phyloP scores from a whole-genome alignment of 2,113 vertebrate genomes.

The Eulemur macaco region DNA sequence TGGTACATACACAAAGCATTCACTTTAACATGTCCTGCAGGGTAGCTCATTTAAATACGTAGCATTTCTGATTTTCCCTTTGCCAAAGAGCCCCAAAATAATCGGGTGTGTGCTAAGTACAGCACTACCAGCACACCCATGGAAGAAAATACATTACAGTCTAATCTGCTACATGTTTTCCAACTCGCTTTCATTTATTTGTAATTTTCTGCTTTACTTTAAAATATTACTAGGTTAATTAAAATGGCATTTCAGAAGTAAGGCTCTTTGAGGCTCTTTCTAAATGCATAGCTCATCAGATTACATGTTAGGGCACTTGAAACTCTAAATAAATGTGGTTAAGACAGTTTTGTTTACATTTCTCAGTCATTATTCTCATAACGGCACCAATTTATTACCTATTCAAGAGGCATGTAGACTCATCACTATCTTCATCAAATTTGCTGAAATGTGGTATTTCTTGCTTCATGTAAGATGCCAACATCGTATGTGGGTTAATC shows the following conservation, averaged over 20 bases:
- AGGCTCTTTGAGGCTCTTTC: not conserved
- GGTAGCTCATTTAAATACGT: not conserved
- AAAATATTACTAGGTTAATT: not conserved
- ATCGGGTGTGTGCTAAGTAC: not conserved
- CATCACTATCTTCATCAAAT: not conserved
- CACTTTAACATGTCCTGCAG: not conserved
- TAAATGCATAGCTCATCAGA: not conserved
- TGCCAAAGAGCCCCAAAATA: not conserved
- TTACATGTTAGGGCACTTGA: not conserved
- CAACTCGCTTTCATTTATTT: not conserved
- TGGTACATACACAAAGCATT: not conserved
- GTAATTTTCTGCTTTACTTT: not conserved
- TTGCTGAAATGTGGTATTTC: not conserved
- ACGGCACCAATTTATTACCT: not conserved
- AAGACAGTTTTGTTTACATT: not conserved
- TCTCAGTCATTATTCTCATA: not conserved
- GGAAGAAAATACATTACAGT: not conserved
- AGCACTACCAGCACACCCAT: not conserved
- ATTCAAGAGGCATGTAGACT: not conserved
- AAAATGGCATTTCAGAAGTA: slow-evolving; percentile 1
- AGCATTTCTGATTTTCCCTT: not conserved
- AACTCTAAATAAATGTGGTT: not conserved
- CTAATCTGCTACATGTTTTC: not conserved
- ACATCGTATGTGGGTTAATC: not conserved
- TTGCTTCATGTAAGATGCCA: not conserved